phyloP scores from a whole-genome alignment of 2,797 vertebrate species.

The Trachurus trachurus region DNA sequence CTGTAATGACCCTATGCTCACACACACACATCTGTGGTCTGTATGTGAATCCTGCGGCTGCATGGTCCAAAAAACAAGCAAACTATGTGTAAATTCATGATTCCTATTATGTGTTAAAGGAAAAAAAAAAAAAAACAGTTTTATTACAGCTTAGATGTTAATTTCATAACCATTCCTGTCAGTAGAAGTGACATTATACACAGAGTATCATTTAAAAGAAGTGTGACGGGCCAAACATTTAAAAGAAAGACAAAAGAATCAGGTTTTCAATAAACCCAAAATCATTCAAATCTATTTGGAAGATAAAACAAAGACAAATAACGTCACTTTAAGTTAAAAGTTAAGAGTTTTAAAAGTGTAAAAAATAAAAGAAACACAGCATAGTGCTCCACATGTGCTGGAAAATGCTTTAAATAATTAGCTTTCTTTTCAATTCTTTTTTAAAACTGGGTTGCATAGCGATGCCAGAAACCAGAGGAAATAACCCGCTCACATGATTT shows the following conservation, averaged over 20 bases:
- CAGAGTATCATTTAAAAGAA: no score
- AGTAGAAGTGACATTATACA: background rate
- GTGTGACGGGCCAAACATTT: no score
- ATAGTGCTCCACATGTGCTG: no score
- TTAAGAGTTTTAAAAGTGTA: background rate
- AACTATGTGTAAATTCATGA: slow-evolving; percentile 8
- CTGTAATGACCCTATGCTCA: slow-evolving; percentile 43
- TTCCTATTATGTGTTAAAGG: background rate
- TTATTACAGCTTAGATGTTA: background rate
- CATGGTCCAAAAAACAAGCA: slow-evolving; percentile 31
- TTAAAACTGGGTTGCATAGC: background rate
- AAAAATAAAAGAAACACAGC: background rate
- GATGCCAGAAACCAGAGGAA: background rate
- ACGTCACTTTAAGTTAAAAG: no score
- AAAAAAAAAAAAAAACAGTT: no score
- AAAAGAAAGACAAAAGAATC: background rate
- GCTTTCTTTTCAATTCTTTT: background rate
- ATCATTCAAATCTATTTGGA: no score
- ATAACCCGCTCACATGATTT: slow-evolving; percentile 17
- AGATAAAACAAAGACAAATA: no score
- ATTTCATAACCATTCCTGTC: background rate
- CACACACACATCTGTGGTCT: slow-evolving; percentile 27
- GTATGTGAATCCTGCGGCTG: slow-evolving; percentile 28
- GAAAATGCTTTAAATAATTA: background rate
- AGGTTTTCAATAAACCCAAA: background rate